Base-by-base conservation (phyloP, 2,113 vertebrate species). In the Hucho hucho region DNA sequence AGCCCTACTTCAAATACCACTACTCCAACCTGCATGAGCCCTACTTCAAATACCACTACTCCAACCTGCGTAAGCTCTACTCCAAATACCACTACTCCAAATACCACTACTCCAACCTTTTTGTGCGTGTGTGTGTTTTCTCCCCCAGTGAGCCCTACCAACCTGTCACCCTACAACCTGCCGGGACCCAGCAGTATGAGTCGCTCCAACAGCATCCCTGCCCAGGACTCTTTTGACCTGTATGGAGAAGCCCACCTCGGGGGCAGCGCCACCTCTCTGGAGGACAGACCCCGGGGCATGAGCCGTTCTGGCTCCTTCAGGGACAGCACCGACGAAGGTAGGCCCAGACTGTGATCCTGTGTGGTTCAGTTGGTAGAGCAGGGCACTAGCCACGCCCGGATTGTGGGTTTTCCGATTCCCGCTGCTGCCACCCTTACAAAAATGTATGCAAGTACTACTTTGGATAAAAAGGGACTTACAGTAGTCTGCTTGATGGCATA, bases 271-370 rank as follows among this genome's bases (percentile, higher is more conserved):
- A 97, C 95, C 0, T 99, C 98, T 24, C 91, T 99, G 83, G 98
- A 99, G 79, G 97, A 99, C 0, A 93, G 96, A 1, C 96, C 96
- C 0, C 93, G 96, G 3, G 96, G 91, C 0, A 97, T 99, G 84
- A 99, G 98, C 76, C 97, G 97, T 64, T 99, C 97, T 0, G 97
- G 96, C 43, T 99, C 98, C 53, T 98, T 99, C 91, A 90, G 98
- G 83, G 97, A 98, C 92, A 99, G 97, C 91, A 97, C 97, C 68
- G 98, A 99, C 73, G 97, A 99, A 96, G 97, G 97, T 99, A 85
- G 73, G 87, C 16, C 28, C 7, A 7, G 65, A 28, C n/a, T 61
- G 20, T 24, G 58, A n/a, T 7, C 58, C 20, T 18, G 56, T 13
- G 4, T 59, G 20, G 56, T 4, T 20, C 56, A 26, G 25, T 56